Percentiles rank a stretch among this genome's conserved stretches.
Conservation (phyloP, 2,888 invertebrate species). For the Adelognathus sp. region DNA sequence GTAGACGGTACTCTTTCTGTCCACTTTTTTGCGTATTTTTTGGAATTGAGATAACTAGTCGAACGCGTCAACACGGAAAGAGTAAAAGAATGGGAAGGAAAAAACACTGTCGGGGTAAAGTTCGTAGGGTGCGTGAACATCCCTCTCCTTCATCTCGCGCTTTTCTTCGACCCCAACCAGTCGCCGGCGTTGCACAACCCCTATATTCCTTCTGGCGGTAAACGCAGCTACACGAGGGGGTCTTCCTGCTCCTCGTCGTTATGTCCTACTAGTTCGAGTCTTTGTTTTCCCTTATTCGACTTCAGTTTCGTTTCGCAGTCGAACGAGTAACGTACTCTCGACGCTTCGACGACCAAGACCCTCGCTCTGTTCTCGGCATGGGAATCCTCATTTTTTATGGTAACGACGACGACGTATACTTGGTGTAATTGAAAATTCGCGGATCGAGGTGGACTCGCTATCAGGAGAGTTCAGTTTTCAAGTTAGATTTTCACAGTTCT, state of each 20-base stretch:
- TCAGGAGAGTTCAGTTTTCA: too few relatives aligned
- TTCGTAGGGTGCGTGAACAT: conserved; percentile 57
- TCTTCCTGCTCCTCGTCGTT: conserved; percentile 71
- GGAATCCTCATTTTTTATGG: conserved; percentile 38
- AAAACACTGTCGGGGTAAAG: conserved; percentile 37
- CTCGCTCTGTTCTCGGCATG: conserved; percentile 10
- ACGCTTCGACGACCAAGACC: background rate
- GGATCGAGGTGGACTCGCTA: too few relatives aligned
- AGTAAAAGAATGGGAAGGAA: conserved; percentile 17
- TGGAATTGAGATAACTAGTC: conserved; percentile 40
- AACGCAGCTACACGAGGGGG: conserved; percentile 77
- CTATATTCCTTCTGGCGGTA: conserved; percentile 70
- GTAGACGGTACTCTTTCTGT: background rate
- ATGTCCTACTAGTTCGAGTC: conserved; percentile 52
- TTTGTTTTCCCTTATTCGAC: conserved; percentile 80
- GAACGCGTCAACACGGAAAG: conserved; percentile 32
- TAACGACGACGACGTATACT: conserved; percentile 37
- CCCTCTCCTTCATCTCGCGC: conserved; percentile 61
- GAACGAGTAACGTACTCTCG: conserved; percentile 57
- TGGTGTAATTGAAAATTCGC: conserved; percentile 2
- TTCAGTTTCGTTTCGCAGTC: conserved; percentile 78
- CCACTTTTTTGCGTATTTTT: conserved; percentile 3
- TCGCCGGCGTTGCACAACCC: conserved; percentile 70
- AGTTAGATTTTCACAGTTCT: too few relatives aligned
- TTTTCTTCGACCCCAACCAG: conserved; percentile 66